These are phyloP conservation scores for Aphelenchoides bicaudatus DNA, from an alignment of 2,888 invertebrate genomes.

Conservation along the genomic window DNA sequence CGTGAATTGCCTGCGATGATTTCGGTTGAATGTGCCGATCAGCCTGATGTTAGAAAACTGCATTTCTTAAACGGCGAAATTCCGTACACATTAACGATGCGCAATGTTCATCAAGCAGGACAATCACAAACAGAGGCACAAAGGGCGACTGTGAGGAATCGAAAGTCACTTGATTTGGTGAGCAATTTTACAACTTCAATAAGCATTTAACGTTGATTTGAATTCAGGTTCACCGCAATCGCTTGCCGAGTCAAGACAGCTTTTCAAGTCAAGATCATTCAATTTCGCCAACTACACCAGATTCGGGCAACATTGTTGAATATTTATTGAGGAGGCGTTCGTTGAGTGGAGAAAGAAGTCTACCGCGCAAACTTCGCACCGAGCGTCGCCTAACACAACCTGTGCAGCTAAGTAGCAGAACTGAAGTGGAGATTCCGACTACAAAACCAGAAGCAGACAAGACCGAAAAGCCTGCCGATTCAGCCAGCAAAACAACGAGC, in stretches of 20 bases:
- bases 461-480: neutral
- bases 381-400: constrained; percentile 18
- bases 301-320: constrained; percentile 50
- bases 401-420: constrained; percentile 6
- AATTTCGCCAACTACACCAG: constrained; percentile 53
- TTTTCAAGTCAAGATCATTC: constrained; percentile 60
- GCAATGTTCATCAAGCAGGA: constrained; percentile 40
- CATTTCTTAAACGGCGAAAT: constrained; percentile 40
- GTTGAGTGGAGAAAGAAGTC: constrained; percentile 44
- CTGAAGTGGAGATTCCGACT: neutral
- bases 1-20: constrained; percentile 42
- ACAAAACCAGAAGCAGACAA: neutral
- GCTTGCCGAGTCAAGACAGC: constrained; percentile 57
- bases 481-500: neutral
- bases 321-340: constrained; percentile 49
- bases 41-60: constrained; percentile 45
- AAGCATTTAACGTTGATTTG: neutral
- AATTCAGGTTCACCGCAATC: constrained; percentile 48
- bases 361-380: neutral
- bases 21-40: constrained; percentile 56
- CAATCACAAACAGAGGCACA: neutral
- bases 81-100: constrained; percentile 60
- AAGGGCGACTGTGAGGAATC: constrained; percentile 13
- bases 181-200: constrained; percentile 20
- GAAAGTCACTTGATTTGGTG: constrained; percentile 36